Conservation (phyloP, 2,888 invertebrate species). For the Polietes domitor region DNA sequence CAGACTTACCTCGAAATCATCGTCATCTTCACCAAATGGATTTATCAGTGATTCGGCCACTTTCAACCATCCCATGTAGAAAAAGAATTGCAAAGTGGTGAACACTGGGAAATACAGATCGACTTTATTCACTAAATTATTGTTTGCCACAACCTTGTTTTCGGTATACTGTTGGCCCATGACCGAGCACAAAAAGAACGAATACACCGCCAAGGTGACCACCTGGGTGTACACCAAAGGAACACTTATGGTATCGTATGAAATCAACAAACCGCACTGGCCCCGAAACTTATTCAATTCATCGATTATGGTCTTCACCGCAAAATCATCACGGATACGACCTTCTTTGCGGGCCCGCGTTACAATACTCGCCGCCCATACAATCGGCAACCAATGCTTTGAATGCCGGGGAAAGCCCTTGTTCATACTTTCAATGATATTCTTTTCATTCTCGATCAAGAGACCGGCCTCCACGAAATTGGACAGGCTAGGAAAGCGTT, state of each 20-base stretch:
- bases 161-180: conserved; percentile 95
- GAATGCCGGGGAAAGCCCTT: conserved; percentile 91
- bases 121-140: conserved; percentile 83
- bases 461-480: conserved; percentile 93
- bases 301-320: conserved; percentile 94
- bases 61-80: conserved; percentile 95
- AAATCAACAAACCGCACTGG: conserved; percentile 88
- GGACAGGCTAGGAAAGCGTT: conserved; percentile 91
- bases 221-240: conserved; percentile 94
- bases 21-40: conserved; percentile 95
- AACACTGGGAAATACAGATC: conserved; percentile 95
- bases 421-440: conserved; percentile 89
- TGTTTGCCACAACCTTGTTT: conserved; percentile 81
- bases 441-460: conserved; percentile 90
- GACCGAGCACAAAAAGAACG: conserved; percentile 93
- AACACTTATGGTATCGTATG: conserved; percentile 89
- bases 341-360: conserved; percentile 95
- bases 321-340: conserved; percentile 93
- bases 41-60: conserved; percentile 95
- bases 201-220: conserved; percentile 93
- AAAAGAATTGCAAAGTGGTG: conserved; percentile 92
- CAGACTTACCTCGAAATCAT: conserved; percentile 89
- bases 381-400: conserved; percentile 95
- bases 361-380: conserved; percentile 95
- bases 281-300: conserved; percentile 92